Conservation (phyloP, 2,113 vertebrate species). For the Natator depressus region DNA sequence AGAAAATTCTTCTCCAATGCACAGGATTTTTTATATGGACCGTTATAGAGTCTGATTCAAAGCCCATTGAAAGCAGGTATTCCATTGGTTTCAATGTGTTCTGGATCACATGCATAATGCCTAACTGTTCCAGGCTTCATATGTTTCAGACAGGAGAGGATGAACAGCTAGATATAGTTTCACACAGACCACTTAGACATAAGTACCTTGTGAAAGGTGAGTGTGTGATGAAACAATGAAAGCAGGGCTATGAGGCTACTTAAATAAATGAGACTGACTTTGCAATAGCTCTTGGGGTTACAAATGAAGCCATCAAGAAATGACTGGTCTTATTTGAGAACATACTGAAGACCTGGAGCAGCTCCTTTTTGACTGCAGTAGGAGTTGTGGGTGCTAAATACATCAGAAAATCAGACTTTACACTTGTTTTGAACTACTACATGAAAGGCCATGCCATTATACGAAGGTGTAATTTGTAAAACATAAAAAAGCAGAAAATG, state of each 20-base stretch:
- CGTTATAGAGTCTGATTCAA: not conserved
- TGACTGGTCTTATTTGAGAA: not conserved
- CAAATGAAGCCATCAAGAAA: not conserved
- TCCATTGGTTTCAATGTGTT: not conserved
- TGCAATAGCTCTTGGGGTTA: not conserved
- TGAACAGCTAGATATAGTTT: not conserved
- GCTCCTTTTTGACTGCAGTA: not conserved
- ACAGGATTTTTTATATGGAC: not conserved
- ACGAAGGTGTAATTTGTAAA: no score
- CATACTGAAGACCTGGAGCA: not conserved
- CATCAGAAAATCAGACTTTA: not conserved
- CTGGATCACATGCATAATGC: not conserved
- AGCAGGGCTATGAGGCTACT: not conserved
- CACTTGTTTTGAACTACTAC: no score
- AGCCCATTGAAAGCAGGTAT: not conserved
- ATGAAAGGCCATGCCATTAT: no score
- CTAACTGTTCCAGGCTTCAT: not conserved
- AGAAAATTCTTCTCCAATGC: not conserved
- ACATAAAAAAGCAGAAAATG: no score
- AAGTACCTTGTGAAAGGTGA: not conserved
- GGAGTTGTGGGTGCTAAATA: rapidly evolving
- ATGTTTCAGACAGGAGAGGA: not conserved
- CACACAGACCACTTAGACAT: not conserved
- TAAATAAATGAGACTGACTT: not conserved
- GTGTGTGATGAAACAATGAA: not conserved